Conservation (phyloP, 2,113 vertebrate species). For the Acanthisitta chloris region DNA sequence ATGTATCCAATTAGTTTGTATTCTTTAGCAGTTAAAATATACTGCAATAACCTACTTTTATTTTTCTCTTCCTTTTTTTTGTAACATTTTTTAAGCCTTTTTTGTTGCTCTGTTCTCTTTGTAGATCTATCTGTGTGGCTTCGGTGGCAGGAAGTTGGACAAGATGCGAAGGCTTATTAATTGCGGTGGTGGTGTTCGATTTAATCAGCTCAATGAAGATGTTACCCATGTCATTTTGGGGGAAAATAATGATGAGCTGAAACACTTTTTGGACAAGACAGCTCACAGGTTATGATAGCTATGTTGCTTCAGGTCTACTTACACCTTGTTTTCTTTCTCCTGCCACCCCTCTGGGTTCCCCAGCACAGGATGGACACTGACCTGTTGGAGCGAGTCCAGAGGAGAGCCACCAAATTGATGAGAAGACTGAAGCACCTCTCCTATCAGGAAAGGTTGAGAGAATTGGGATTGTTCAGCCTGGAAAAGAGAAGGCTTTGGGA, state of each 20-base stretch:
- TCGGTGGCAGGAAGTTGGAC: constrained; percentile 87
- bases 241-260: constrained; percentile 83
- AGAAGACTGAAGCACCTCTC: background rate
- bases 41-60: background rate
- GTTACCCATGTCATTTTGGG: constrained; percentile 93
- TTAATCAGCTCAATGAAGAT: constrained; percentile 91
- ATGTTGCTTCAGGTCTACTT: background rate
- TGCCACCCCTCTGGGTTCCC: background rate
- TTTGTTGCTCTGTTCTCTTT: background rate
- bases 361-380: background rate
- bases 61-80: background rate
- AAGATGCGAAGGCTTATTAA: constrained; percentile 91
- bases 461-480: background rate
- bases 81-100: background rate
- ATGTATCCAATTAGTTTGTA: background rate
- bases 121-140: constrained; percentile 91
- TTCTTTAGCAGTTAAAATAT: background rate
- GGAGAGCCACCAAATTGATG: background rate
- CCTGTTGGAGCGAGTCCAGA: background rate
- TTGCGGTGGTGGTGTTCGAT: constrained; percentile 87
- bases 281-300: constrained; percentile 81
- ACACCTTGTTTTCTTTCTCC: background rate
- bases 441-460: accelerated
- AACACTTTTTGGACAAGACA: constrained; percentile 83
- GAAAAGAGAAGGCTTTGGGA: background rate